Base-by-base conservation (phyloP, 2,888 invertebrate genomes). In the Melanargia galathea region DNA sequence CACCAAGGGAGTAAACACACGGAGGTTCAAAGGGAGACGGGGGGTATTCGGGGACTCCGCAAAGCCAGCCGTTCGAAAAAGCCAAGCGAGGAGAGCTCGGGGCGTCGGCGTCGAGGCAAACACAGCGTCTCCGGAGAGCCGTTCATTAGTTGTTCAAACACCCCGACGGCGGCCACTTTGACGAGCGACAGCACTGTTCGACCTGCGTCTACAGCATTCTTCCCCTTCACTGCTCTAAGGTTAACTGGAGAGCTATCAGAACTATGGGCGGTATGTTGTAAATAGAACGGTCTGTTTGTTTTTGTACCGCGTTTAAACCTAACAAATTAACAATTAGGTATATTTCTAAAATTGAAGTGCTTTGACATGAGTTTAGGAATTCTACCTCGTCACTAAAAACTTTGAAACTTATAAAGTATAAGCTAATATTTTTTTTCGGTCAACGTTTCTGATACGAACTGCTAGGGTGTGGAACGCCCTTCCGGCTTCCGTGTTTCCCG, bases 81-180 rank as follows among this genome's bases (percentile, higher is more conserved):
- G 83, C 85, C 72, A 77, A 72, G 73, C 74, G 75, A 70, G 74
- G 75, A 73, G 80, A 82, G 83, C 83, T 81, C 73, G 75, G 77
- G 75, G 78, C 76, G 74, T 83, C 82, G 79, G 80, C 58, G 48
- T 48, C 48, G 48, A 48, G 76, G 86, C 85, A 89, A 90, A 90
- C 88, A 90, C 77, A 71, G 69, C 80, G 84, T 89, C 90, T 90
- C 90, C 79, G 76, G 90, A 90, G 90, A 85, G 74, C 84, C 87
- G 83, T 90, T 90, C 90, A 91, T 91, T 91, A 91, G 86, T 90
- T 86, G 90, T 85, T 81, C 90, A 91, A 90, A 91, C 86, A 90
- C 75, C 82, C 87, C 84, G 83, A 81, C 84, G 86, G 84, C 87
- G 86, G 87, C 88, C 87, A 89, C 90, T 90, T 90, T 90, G 90